Percentiles rank a stretch among this genome's conserved stretches.
Evolutionary conservation across 2,797 vertebrate genomes (phyloP).

Genomic region (Hyperoplus lanceolatus): DNA sequence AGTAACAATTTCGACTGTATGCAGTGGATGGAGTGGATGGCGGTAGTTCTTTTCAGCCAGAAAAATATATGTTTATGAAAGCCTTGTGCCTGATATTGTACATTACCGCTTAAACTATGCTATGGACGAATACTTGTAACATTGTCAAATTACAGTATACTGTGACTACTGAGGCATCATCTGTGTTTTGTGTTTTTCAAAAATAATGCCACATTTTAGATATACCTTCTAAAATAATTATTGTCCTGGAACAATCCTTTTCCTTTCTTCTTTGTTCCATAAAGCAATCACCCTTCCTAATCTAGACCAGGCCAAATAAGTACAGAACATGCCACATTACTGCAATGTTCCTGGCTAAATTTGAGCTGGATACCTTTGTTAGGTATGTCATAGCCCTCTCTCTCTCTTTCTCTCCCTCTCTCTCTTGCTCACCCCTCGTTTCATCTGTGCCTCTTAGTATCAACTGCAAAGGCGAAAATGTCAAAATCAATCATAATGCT

Average conservation of each 20-base stretch:
- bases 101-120: not conserved
- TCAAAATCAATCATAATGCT: no score
- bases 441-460: not conserved
- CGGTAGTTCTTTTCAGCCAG: not conserved
- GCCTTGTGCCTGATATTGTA: not conserved
- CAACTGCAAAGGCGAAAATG: not conserved
- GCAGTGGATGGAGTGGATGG: slow-evolving; percentile 5
- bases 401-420: no score
- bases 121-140: not conserved
- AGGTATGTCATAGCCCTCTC: not conserved
- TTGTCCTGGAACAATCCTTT: not conserved
- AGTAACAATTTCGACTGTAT: not conserved
- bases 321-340: not conserved
- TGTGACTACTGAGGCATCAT: not conserved
- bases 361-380: not conserved
- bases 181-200: not conserved
- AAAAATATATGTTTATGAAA: not conserved
- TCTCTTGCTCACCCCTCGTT: not conserved
- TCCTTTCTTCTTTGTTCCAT: not conserved
- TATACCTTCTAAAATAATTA: not conserved
- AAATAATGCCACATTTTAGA: not conserved
- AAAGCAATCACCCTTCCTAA: not conserved
- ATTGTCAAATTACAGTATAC: not conserved
- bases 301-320: not conserved
- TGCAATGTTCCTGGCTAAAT: not conserved